Percentiles rank a stretch among this genome's conserved stretches.
Evolutionary conservation across 1,140 invertebrate species (phyloP).

Genomic region (Parasteatoda tepidariorum): DNA sequence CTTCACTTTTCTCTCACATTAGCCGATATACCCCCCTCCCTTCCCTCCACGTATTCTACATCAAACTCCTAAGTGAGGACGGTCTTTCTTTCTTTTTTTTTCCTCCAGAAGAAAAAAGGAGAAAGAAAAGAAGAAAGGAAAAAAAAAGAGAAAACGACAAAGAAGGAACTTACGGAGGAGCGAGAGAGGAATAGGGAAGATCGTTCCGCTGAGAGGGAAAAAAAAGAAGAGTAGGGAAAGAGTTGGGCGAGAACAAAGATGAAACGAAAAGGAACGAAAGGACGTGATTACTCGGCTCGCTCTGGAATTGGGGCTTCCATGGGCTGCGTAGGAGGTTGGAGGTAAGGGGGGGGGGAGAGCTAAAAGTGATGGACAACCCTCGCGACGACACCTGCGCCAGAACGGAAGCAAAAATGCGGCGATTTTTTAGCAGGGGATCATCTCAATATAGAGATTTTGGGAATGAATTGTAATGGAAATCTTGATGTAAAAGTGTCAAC

Average conservation of each 20-base stretch:
- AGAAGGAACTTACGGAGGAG: not conserved
- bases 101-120: no score
- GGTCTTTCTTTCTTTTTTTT: slow-evolving; percentile 8
- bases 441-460: not conserved
- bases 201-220: slow-evolving; percentile 7
- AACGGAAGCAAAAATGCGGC: slow-evolving; percentile 58
- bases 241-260: not conserved
- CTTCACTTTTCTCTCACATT: not conserved
- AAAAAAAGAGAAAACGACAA: not conserved
- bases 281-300: slow-evolving; percentile 50
- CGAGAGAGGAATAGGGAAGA: slow-evolving; percentile 1
- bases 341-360: not conserved
- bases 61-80: slow-evolving; percentile 1
- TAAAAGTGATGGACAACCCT: slow-evolving; percentile 53
- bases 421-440: not conserved
- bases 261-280: slow-evolving; percentile 2
- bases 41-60: no score
- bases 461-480: no score
- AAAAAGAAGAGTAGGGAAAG: not conserved
- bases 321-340: no score
- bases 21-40: not conserved
- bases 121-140: not conserved
- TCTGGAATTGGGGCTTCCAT: slow-evolving; percentile 24
- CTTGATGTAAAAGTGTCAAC: no score
- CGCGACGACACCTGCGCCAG: slow-evolving; percentile 56